These are phyloP conservation scores for Catharus bicknelli DNA, from an alignment of 2,113 vertebrate genomes.

Conservation along the genomic window DNA sequence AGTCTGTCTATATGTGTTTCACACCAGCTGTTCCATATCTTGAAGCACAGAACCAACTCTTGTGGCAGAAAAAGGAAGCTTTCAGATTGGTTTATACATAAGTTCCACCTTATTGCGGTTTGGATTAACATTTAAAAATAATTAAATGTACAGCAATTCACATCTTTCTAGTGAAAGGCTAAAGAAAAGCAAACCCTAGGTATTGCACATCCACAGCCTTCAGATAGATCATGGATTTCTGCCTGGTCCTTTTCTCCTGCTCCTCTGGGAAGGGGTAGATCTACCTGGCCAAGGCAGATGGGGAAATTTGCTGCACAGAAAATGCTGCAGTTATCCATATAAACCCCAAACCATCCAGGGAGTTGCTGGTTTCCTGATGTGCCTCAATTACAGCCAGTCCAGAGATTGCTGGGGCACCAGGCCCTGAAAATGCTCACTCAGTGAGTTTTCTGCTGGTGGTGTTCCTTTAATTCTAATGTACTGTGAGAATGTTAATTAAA, in stretches of 20 bases:
- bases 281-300: neutral
- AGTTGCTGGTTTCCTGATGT: neutral
- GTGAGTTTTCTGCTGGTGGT: neutral
- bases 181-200: neutral
- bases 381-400: neutral
- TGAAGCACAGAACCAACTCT: neutral
- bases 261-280: neutral
- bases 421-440: neutral
- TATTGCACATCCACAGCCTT: neutral
- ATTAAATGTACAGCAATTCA: neutral
- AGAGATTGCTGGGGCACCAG: neutral
- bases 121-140: neutral
- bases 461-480: slow-evolving; percentile 10
- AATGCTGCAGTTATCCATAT: neutral
- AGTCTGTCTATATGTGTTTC: neutral
- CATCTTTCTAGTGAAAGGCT: neutral
- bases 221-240: neutral
- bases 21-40: neutral
- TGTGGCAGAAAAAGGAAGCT: neutral
- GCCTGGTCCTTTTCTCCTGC: neutral
- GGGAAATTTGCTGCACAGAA: neutral
- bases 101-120: neutral
- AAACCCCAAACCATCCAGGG: neutral
- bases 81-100: neutral
- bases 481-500: slow-evolving; percentile 44